A percentile compares a stretch with the other conserved stretches of the same genome.
phyloP scores from a whole-genome alignment of 2,797 vertebrate genomes.

The Florisuga fusca region DNA sequence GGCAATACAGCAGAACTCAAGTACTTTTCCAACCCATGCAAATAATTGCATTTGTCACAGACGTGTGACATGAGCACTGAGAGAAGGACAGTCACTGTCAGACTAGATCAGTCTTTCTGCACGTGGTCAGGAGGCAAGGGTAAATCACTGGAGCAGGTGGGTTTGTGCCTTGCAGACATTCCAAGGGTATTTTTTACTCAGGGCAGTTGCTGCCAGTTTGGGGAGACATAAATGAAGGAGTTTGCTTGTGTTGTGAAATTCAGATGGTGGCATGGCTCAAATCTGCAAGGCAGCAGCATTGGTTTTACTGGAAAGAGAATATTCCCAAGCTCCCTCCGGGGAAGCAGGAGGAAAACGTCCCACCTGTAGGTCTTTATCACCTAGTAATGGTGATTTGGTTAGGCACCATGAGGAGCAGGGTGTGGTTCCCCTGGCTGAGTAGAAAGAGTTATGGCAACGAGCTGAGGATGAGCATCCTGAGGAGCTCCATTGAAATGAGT shows the following conservation, averaged over 20 bases:
- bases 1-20: background rate
- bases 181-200: background rate
- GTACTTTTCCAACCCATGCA: background rate
- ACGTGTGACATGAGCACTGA: background rate
- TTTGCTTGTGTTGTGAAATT: background rate
- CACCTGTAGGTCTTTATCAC: background rate
- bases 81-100: background rate
- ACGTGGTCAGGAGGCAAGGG: accelerated
- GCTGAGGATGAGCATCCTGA: background rate
- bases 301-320: background rate
- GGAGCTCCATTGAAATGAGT: background rate
- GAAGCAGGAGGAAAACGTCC: background rate
- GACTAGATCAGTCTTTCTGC: background rate
- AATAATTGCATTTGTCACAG: background rate
- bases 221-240: background rate
- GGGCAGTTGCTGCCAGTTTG: background rate
- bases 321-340: background rate
- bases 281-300: background rate
- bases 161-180: background rate
- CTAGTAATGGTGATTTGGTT: background rate
- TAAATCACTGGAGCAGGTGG: background rate
- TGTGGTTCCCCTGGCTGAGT: background rate
- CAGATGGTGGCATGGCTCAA: accelerated
- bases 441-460: background rate
- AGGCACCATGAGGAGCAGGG: background rate